Percentiles rank a stretch among this genome's conserved stretches.
These are phyloP conservation scores for Uria lomvia DNA, from an alignment of 2,113 vertebrate species.

Conservation along the genomic window DNA sequence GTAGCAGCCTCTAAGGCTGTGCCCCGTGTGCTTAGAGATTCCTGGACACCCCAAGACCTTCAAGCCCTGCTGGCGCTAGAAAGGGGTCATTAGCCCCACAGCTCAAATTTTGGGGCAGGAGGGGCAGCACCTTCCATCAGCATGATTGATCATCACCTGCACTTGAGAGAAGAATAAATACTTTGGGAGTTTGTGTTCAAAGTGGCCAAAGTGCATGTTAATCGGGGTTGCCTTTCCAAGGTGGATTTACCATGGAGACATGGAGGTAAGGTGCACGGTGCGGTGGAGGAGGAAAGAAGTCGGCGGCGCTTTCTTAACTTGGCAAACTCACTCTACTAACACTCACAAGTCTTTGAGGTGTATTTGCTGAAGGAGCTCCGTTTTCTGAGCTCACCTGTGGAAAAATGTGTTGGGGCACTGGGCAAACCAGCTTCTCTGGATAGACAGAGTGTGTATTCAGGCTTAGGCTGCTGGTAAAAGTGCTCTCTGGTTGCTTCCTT, in stretches of 20 bases:
- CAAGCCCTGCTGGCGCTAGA: not conserved
- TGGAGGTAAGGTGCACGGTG: not conserved
- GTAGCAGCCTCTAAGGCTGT: not conserved
- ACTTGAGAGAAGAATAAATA: not conserved
- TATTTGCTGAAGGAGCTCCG: not conserved
- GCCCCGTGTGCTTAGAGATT: not conserved
- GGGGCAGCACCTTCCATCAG: no score
- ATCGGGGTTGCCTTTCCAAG: not conserved
- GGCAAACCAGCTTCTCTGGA: not conserved
- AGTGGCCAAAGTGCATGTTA: not conserved
- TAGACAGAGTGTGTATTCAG: not conserved
- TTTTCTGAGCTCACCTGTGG: not conserved
- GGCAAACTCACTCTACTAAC: not conserved
- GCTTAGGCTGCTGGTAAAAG: not conserved
- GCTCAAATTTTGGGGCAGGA: not conserved
- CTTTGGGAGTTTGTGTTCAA: fast-evolving
- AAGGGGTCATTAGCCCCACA: no score
- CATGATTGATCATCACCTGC: fast-evolving
- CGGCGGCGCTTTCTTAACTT: not conserved
- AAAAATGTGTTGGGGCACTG: not conserved
- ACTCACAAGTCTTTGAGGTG: not conserved
- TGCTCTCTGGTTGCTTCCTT: not conserved
- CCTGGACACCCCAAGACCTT: not conserved
- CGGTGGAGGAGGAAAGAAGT: not conserved
- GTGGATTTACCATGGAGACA: not conserved